phyloP scores from a whole-genome alignment of 2,888 invertebrate species.

The Oasisia sp. region DNA sequence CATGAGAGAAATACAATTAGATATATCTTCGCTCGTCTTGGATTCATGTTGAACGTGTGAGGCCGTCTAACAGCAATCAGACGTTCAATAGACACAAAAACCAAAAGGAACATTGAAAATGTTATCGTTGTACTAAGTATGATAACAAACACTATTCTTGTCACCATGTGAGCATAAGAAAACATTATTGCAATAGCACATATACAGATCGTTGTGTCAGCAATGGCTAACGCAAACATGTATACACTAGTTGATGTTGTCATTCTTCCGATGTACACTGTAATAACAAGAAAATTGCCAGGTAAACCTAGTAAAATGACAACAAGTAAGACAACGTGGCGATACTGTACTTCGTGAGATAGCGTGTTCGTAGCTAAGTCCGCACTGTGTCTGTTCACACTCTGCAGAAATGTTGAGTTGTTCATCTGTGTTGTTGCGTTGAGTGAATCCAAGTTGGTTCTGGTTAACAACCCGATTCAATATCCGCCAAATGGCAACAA shows the following conservation, averaged over 20 bases:
- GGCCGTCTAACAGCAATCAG: background rate
- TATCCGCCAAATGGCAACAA: background rate
- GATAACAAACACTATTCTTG: background rate
- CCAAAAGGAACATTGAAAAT: background rate
- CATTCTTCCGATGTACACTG: background rate
- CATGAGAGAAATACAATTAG: background rate
- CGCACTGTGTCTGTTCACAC: background rate
- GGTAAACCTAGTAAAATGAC: background rate
- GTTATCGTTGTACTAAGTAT: background rate
- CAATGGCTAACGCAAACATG: background rate
- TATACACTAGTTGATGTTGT: background rate
- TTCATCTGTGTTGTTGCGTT: background rate
- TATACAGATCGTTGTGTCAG: background rate
- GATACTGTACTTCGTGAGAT: background rate
- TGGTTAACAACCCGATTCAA: background rate
- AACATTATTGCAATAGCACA: background rate
- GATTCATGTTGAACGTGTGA: background rate
- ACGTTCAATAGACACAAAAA: background rate
- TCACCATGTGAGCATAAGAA: background rate
- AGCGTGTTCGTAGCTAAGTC: background rate
- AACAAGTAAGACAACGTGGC: background rate
- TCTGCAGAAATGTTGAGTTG: background rate
- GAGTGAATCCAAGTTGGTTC: background rate
- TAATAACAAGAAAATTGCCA: background rate
- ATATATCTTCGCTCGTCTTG: background rate